Conservation (phyloP, 2,113 vertebrate genomes). For the Ageneiosus marmoratus region DNA sequence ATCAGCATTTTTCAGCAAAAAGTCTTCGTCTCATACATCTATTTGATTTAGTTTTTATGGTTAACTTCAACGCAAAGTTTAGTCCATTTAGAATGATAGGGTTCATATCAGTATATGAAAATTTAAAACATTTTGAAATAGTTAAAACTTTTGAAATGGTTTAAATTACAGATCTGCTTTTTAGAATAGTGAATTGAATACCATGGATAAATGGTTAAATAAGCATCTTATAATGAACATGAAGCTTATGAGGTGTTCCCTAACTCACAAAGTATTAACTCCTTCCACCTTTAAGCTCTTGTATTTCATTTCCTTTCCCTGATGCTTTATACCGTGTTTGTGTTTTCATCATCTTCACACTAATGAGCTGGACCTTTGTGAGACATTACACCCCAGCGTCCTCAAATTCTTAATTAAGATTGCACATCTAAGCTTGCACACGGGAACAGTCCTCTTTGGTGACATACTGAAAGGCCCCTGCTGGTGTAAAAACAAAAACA, state of each 20-base stretch:
- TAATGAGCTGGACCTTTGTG: slow-evolving; percentile 31
- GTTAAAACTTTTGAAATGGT: not conserved
- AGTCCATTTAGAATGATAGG: not conserved
- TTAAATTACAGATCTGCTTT: not conserved
- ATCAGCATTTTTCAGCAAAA: not conserved
- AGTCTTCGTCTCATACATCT: not conserved
- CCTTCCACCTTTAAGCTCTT: not conserved
- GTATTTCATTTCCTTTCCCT: not conserved
- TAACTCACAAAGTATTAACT: slow-evolving; percentile 17
- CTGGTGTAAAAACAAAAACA: not conserved
- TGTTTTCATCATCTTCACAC: slow-evolving; percentile 21
- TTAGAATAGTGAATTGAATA: not conserved
- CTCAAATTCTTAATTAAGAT: slow-evolving; percentile 31
- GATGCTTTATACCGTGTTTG: slow-evolving; percentile 34
- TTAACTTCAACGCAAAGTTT: not conserved
- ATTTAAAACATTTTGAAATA: not conserved
- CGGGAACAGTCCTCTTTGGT: not conserved
- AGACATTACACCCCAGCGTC: not conserved
- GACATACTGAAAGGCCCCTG: not conserved
- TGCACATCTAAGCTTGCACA: not conserved
- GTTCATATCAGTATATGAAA: not conserved
- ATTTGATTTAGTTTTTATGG: not conserved
- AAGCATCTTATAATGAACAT: not conserved
- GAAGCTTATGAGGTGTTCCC: not conserved
- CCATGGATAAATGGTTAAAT: not conserved